phyloP scores from a whole-genome alignment of 1,140 invertebrate species.

The Drosophila repletoides region DNA sequence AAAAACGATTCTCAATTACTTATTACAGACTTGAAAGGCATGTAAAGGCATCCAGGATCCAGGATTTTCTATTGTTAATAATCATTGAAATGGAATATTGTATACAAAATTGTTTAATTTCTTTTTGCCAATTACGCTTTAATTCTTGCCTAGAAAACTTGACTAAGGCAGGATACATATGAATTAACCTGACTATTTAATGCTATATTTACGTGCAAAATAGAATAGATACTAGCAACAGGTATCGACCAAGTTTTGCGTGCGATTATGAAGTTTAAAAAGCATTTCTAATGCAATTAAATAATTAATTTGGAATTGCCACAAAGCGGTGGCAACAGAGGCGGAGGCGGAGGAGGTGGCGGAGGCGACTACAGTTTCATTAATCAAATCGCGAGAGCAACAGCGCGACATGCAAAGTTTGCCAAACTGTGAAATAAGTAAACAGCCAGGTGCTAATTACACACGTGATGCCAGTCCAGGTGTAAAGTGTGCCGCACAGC shows the following conservation, averaged over 20 bases:
- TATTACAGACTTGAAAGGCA: too few species aligned
- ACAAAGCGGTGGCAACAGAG: slow-evolving; percentile 36
- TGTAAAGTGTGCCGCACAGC: slow-evolving; percentile 31
- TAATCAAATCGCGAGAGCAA: slow-evolving; percentile 43
- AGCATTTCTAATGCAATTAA: slow-evolving; percentile 41
- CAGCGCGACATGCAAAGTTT: slow-evolving; percentile 48
- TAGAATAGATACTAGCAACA: neutral
- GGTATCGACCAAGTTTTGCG: neutral
- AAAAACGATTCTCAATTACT: too few species aligned
- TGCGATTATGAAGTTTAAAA: slow-evolving; percentile 1
- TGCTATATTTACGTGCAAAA: too few species aligned
- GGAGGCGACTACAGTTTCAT: slow-evolving; percentile 56
- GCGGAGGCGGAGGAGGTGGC: too few species aligned
- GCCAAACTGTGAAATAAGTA: slow-evolving; percentile 37
- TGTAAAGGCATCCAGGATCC: too few species aligned
- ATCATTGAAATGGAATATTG: too few species aligned
- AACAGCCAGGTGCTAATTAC: slow-evolving; percentile 67
- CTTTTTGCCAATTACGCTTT: too few species aligned
- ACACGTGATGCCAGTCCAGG: slow-evolving; percentile 43
- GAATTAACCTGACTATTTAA: too few species aligned
- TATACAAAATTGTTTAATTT: too few species aligned
- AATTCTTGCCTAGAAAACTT: too few species aligned
- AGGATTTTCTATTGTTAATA: too few species aligned
- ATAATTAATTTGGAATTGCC: slow-evolving; percentile 53
- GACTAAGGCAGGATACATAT: too few species aligned